Evolutionary conservation across 2,797 vertebrate species (phyloP).

Genomic region (Ibycter americanus): DNA sequence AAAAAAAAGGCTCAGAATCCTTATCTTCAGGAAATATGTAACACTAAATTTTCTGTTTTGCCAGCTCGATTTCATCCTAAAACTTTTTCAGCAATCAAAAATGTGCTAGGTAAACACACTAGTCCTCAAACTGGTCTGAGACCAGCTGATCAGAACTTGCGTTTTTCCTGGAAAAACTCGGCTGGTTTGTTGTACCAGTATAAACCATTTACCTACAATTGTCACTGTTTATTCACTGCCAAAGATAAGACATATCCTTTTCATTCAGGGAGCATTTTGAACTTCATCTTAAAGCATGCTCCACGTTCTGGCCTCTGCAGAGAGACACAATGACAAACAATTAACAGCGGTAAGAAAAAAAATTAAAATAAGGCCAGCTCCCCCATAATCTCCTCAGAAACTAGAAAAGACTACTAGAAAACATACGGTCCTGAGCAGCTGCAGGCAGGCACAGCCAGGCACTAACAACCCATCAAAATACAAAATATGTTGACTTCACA

Average conservation of each 20-base stretch:
- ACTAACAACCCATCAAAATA: not conserved
- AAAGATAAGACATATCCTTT: not conserved
- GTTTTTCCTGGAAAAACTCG: not conserved
- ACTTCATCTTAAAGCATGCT: not conserved
- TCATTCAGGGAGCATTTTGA: not conserved
- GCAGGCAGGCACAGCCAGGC: not conserved
- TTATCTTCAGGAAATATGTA: not conserved
- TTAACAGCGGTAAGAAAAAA: not conserved
- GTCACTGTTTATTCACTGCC: not conserved
- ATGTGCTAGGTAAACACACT: not conserved
- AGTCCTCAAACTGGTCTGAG: not conserved
- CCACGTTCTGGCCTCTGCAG: not conserved
- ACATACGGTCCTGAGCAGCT: not conserved
- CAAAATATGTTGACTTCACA: not conserved
- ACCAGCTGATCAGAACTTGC: not conserved
- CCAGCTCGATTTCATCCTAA: not conserved
- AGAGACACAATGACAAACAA: not conserved
- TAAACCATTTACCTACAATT: not conserved
- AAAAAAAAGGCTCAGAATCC: not conserved
- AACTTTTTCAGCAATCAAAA: not conserved
- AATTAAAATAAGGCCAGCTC: not conserved
- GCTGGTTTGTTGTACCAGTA: not conserved
- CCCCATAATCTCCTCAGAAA: not conserved
- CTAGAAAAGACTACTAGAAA: not conserved
- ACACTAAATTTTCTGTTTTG: not conserved